phyloP scores from a whole-genome alignment of 2,113 vertebrate species.

The Eulemur rufifrons region DNA sequence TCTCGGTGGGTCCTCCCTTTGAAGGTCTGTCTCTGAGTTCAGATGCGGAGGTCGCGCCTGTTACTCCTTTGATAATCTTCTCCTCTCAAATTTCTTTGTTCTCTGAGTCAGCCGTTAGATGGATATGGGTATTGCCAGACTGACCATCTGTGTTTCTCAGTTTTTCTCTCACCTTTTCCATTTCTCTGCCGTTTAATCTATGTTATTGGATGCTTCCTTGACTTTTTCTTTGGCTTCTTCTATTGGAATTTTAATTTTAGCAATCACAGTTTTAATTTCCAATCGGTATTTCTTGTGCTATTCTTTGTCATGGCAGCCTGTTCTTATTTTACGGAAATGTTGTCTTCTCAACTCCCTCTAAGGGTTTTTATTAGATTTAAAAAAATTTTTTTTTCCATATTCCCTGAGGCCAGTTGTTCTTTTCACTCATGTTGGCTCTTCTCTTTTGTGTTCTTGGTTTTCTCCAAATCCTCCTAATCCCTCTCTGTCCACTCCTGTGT shows the following conservation, averaged over 20 bases:
- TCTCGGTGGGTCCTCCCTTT: neutral
- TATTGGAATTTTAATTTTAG: neutral
- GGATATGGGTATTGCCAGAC: fast-evolving
- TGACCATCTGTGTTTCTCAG: neutral
- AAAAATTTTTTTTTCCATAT: fast-evolving
- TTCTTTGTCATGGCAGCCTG: neutral
- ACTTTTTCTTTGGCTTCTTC: neutral
- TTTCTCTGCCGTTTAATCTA: neutral
- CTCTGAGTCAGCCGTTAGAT: neutral
- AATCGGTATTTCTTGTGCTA: neutral
- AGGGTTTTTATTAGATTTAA: neutral
- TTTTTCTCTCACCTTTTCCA: neutral
- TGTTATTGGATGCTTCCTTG: neutral
- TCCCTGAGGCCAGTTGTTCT: neutral
- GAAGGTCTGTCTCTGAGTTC: neutral
- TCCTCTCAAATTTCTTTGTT: neutral
- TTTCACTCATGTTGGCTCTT: neutral
- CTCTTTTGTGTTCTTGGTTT: neutral
- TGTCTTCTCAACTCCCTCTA: neutral
- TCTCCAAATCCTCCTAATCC: neutral
- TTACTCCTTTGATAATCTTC: neutral
- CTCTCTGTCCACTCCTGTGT: neutral
- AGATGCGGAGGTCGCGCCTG: neutral
- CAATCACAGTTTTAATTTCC: neutral
- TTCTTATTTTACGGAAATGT: neutral